Evolutionary conservation across 2,113 vertebrate genomes (phyloP), one percentile per base, ranked within the genome.

Genomic region (Nesogale talazaci): DNA sequence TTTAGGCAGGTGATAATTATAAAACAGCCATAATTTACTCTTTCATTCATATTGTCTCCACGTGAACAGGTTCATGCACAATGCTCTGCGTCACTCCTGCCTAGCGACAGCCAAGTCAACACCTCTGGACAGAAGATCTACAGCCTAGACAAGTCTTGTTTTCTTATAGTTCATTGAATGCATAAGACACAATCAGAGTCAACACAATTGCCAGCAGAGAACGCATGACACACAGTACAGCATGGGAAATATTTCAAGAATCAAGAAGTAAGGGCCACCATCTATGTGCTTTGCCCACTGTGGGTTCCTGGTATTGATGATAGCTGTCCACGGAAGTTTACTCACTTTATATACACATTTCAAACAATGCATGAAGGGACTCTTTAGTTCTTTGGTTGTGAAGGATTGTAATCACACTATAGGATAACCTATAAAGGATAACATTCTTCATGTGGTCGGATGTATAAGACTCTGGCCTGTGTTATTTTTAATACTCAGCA

Each of bases 401-500:
- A 85, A 82, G 23, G 76, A 72, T 65, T 83, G 38, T 89, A 91
- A 7, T 46, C 67, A 69, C 2, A 65, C 23, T 25, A 22, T 19
- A 36, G 61, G 83, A 85, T 22, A 63, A 88, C 82, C 38, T 16
- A 40, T 19, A 57, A 83, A 63, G 46, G 72, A 77, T 80, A 70
- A n/a, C 56, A 83, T 3, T 31, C 92, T 46, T 46, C 29, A 67
- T 90, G 16, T 52, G 42, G 6, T 3, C 74, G 14, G 86, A 46
- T 38, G 4, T 34, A 70, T 86, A 65, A 88, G 65, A 67, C 25
- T 6, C 2, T 77, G 23, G 17, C 23, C 38, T 83, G 40, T 11
- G 40, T 92, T 88, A 25, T 69, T 92, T 89, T 95, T 74, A 52
- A 79, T 25, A 3, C 61, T 84, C 61, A 83, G 22, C 70, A 90